Conservation (phyloP, 2,113 vertebrate species). For the Budorcas taxicolor region DNA sequence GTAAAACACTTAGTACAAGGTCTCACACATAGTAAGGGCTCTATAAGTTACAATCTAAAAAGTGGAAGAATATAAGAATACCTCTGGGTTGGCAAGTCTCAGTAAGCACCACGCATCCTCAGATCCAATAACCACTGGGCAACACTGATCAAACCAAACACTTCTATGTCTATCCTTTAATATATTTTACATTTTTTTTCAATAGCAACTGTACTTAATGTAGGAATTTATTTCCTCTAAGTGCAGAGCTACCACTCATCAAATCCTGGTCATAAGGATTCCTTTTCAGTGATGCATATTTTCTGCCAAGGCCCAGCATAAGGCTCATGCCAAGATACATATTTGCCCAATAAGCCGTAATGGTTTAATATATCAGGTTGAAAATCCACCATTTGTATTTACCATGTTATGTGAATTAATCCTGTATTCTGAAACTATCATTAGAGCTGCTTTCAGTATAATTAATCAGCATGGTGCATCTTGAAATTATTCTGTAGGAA, state of each 20-base stretch:
- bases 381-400: slow-evolving; percentile 57
- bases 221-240: slow-evolving; percentile 8
- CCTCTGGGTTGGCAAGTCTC: neutral
- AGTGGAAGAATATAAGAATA: neutral
- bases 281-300: neutral
- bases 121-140: neutral
- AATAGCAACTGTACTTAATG: neutral
- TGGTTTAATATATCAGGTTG: slow-evolving; percentile 60
- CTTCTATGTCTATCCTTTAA: neutral
- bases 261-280: neutral
- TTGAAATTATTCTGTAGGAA: slow-evolving; percentile 52
- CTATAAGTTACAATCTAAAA: neutral
- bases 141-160: neutral
- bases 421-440: slow-evolving; percentile 63
- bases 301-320: slow-evolving; percentile 35
- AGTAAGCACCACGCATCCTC: neutral
- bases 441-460: slow-evolving; percentile 71
- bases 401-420: slow-evolving; percentile 62
- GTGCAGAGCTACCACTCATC: slow-evolving; percentile 22
- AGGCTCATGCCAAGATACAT: slow-evolving; percentile 49
- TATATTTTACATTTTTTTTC: slow-evolving; percentile 20
- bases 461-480: slow-evolving; percentile 64
- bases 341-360: slow-evolving; percentile 54
- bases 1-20: neutral
- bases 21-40: neutral